Conservation (phyloP, 2,797 vertebrate genomes). For the Gephyroberyx darwinii region DNA sequence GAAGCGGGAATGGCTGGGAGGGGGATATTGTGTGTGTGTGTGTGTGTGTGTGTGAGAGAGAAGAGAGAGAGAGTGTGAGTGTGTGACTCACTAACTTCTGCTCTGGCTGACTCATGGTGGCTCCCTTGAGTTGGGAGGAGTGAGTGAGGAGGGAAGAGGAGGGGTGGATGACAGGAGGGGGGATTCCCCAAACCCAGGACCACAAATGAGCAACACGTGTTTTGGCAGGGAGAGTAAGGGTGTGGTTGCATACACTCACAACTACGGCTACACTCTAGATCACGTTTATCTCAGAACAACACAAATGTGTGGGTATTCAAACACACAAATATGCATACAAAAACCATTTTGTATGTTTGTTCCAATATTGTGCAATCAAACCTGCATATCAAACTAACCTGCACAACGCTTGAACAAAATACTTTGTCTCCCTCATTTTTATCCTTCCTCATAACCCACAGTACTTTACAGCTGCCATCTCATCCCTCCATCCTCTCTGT, state of each 20-base stretch:
- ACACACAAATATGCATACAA: background rate
- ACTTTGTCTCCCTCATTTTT: background rate
- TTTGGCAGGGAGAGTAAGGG: conserved; percentile 23
- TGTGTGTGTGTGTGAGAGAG: background rate
- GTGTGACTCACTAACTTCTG: conserved; percentile 24
- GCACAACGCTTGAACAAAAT: too few relatives aligned
- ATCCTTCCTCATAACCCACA: background rate
- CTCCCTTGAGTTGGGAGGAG: conserved; percentile 31
- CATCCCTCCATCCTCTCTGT: background rate
- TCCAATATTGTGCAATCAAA: background rate
- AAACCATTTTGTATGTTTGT: background rate
- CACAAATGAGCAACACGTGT: conserved; percentile 29
- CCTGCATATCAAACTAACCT: too few relatives aligned
- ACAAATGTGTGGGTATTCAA: background rate
- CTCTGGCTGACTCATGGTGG: conserved; percentile 47
- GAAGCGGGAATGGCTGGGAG: conserved; percentile 36
- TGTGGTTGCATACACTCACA: conserved; percentile 15
- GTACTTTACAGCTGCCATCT: background rate
- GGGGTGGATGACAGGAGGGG: conserved; percentile 7
- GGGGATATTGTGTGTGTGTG: background rate
- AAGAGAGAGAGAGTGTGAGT: background rate
- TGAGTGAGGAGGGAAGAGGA: background rate
- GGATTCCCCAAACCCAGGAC: conserved; percentile 50
- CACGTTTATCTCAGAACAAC: background rate
- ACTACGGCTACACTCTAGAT: conserved; percentile 1